Percentiles rank a stretch among this genome's conserved stretches.
These are phyloP conservation scores for Epinotia ramella DNA, from an alignment of 2,888 invertebrate species.

Conservation along the genomic window DNA sequence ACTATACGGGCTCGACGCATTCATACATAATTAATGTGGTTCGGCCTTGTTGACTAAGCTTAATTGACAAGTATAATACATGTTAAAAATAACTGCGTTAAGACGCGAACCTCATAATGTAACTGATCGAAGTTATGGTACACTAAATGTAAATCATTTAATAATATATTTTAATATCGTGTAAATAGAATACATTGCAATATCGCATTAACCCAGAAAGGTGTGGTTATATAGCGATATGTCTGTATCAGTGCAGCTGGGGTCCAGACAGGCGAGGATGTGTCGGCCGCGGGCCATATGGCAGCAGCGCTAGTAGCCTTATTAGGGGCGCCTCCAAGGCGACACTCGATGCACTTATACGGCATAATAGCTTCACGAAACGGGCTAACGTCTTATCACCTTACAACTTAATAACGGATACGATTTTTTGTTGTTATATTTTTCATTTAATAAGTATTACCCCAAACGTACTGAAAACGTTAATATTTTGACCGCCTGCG, in stretches of 20 bases:
- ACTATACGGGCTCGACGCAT: constrained; percentile 52
- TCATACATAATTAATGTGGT: constrained; percentile 53
- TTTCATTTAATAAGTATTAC: not conserved
- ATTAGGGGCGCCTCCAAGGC: constrained; percentile 82
- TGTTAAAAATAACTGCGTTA: constrained; percentile 13
- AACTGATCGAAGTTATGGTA: constrained; percentile 1
- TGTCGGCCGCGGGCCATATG: constrained; percentile 79
- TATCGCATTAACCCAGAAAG: constrained; percentile 57
- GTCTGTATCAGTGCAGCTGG: constrained; percentile 62
- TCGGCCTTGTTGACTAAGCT: constrained; percentile 49
- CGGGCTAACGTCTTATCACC: constrained; percentile 68
- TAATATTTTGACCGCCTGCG: constrained; percentile 55
- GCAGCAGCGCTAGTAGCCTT: constrained; percentile 75
- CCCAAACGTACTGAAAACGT: constrained; percentile 44
- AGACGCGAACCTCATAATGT: not conserved
- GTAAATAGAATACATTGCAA: constrained; percentile 37
- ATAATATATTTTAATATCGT: constrained; percentile 20
- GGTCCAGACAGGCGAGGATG: constrained; percentile 72
- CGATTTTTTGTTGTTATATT: not conserved
- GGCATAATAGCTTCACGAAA: constrained; percentile 80
- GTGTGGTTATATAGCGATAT: constrained; percentile 58
- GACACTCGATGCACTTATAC: constrained; percentile 85
- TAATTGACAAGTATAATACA: constrained; percentile 46
- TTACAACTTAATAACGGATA: constrained; percentile 56
- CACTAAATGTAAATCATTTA: not conserved